Percentiles rank a stretch among this genome's conserved stretches.
These are phyloP conservation scores for Canis aureus DNA, from an alignment of 2,113 vertebrate species.

Conservation along the genomic window DNA sequence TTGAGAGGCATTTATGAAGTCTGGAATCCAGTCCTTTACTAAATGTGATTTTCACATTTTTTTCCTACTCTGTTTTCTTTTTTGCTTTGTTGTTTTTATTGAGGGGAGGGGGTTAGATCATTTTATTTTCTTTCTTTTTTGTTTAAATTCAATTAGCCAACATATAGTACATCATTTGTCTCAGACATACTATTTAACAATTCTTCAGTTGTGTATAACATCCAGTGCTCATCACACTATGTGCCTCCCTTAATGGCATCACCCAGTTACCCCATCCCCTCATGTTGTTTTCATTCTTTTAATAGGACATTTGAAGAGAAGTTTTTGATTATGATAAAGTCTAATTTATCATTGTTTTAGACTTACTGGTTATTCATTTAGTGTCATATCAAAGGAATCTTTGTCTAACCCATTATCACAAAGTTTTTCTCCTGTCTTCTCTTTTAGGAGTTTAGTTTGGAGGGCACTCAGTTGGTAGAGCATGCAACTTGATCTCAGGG, in stretches of 20 bases:
- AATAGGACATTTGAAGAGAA: neutral
- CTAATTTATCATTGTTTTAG: neutral
- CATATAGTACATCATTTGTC: no score
- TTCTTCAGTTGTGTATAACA: no score
- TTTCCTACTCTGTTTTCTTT: neutral
- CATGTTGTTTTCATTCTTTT: neutral
- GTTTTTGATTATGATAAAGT: neutral
- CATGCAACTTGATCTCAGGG: neutral
- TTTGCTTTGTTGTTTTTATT: no score
- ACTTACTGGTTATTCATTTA: neutral
- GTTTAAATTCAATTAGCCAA: no score
- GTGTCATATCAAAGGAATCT: neutral
- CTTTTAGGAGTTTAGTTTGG: neutral
- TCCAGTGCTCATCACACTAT: no score
- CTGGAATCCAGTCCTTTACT: neutral
- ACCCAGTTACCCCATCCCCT: no score
- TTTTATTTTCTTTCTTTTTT: no score
- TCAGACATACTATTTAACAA: no score
- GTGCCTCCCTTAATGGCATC: no score
- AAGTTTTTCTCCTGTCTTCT: neutral
- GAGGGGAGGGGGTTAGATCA: no score
- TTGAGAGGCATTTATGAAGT: neutral
- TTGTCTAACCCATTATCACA: neutral
- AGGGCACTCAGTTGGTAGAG: neutral
- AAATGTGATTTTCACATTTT: neutral